Evolutionary conservation across 2,888 invertebrate genomes (phyloP), one percentile per base, ranked within the genome.

Genomic region (Xylocampa areola): DNA sequence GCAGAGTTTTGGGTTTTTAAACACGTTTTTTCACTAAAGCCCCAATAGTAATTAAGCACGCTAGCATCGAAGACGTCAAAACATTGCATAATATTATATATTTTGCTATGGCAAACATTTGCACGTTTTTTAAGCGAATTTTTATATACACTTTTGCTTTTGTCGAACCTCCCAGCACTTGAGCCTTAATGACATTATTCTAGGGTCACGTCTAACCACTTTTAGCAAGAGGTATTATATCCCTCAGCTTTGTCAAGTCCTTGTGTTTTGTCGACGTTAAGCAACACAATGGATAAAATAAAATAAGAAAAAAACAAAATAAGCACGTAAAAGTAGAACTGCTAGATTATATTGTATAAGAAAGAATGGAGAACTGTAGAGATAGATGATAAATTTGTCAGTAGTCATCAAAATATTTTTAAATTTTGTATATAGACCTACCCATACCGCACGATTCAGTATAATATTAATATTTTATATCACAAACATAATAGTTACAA

Each of bases 191-290:
- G 14, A 23, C 5, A 35, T 64, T 58, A 64, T 53, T 43, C 33
- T 57, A 52, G 40, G 35, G 53, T 64, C 69, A 53, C 69, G 57
- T 64, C 32, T 64, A 43, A 57, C 43, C 52, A 47, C 52, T 57
- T 63, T 47, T 25, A 17, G 23, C 4, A 11, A 57, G 41, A 50
- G 45, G 41, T 7, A 63, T 50, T 48, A 37, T 37, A 61, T 47
- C 43, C 2, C 30, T 49, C 32, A 33, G 40, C 37, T 27, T 33
- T 49, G 30, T 39, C 16, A 49, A 47, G 39, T 13, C 4, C 17
- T 27, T 35, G 10, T 4, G 39, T 43, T 47, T 27, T 7, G n/a
- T 32, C 21, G 8, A 48, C 21, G 16, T 32, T 17, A 32, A 41
- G 35, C 29, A 41, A 63, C 41, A 45, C 10, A 21, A 27, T 2